Evolutionary conservation across 2,888 invertebrate species (phyloP).

Genomic region (Phoenoteleia sp.): DNA sequence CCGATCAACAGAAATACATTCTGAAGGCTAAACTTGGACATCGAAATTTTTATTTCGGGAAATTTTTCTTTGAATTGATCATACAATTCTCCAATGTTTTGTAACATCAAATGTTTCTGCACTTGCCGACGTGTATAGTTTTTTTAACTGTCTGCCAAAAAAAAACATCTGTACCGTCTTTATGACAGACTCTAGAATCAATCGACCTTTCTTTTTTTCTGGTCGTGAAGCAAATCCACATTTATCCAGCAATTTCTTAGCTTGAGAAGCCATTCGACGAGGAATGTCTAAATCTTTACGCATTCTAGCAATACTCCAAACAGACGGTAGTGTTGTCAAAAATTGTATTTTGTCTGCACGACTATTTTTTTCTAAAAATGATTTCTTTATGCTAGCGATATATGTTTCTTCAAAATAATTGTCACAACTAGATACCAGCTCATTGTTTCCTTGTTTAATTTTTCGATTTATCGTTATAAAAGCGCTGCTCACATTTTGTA

Average conservation of each 20-base stretch:
- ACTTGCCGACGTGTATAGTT: conserved; percentile 3
- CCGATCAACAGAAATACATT: conserved; percentile 36
- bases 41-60: conserved; percentile 36
- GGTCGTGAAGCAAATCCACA: conserved; percentile 17
- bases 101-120: conserved; percentile 32
- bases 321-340: conserved; percentile 19
- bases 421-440: neutral
- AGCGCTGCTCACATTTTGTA: neutral
- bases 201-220: conserved; percentile 12
- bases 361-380: neutral
- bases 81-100: conserved; percentile 15
- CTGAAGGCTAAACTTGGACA: conserved; percentile 35
- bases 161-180: neutral
- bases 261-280: conserved; percentile 22
- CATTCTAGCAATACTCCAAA: conserved; percentile 5
- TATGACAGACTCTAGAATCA: neutral
- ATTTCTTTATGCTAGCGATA: neutral
- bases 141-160: neutral
- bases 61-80: conserved; percentile 1
- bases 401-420: neutral
- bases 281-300: neutral
- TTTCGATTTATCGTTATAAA: neutral
- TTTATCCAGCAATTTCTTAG: conserved; percentile 17
- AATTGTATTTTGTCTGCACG: conserved; percentile 9
- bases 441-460: neutral